Evolutionary conservation across 2,888 invertebrate genomes (phyloP).

Genomic region (Ellobium chinense): DNA sequence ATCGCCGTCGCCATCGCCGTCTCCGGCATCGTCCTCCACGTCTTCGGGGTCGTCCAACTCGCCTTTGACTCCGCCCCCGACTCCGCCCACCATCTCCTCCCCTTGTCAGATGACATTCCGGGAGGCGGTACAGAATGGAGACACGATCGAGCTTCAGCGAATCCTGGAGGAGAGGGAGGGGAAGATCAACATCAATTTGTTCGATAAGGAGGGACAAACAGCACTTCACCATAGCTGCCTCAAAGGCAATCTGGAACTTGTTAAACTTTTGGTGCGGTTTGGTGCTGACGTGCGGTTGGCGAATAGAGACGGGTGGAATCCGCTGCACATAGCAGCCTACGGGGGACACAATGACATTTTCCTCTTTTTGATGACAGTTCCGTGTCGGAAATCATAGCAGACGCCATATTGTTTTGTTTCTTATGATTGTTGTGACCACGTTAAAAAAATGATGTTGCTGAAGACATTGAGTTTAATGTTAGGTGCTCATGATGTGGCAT

Average conservation of each 20-base stretch:
- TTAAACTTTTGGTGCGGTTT: conserved; percentile 78
- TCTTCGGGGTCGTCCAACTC: background rate
- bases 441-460: too few species aligned
- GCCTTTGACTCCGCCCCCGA: conserved; percentile 24
- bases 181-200: conserved; percentile 77
- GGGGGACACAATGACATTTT: conserved; percentile 78
- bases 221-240: conserved; percentile 78
- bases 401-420: background rate
- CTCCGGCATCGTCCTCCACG: background rate
- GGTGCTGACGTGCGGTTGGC: conserved; percentile 79
- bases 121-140: conserved; percentile 76
- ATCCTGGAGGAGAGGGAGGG: conserved; percentile 75
- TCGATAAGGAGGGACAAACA: conserved; percentile 79
- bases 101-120: conserved; percentile 74
- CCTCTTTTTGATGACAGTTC: conserved; percentile 63
- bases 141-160: conserved; percentile 72
- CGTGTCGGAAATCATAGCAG: conserved; percentile 22
- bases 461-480: too few species aligned
- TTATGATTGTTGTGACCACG: too few species aligned
- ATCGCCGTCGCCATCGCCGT: background rate
- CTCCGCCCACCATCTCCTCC: conserved; percentile 44
- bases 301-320: conserved; percentile 79
- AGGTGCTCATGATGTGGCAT: too few species aligned
- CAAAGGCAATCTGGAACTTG: conserved; percentile 78
- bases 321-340: conserved; percentile 78